Conservation (phyloP, 2,888 invertebrate genomes). For the Hypomecis punctinalis region DNA sequence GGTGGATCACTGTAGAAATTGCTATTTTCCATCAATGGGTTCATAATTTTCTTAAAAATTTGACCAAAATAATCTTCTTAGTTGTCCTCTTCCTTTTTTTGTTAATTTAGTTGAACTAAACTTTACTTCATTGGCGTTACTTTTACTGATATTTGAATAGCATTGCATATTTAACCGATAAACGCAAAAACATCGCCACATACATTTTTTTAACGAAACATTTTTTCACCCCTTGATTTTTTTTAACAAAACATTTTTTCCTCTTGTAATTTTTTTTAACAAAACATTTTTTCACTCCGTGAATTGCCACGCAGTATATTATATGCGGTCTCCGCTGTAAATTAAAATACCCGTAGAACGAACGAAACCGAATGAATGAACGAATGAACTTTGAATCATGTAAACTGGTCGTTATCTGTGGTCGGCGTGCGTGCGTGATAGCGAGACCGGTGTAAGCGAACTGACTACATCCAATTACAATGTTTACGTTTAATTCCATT, state of each 20-base stretch:
- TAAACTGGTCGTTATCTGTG: slow-evolving; percentile 13
- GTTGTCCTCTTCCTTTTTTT: no score
- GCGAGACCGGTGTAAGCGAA: slow-evolving; percentile 8
- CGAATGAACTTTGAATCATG: slow-evolving; percentile 15
- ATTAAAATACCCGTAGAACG: not conserved
- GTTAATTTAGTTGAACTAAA: no score
- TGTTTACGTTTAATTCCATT: slow-evolving; percentile 22
- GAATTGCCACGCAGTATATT: not conserved
- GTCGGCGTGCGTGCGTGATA: slow-evolving; percentile 4
- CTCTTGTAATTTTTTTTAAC: not conserved
- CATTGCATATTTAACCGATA: no score
- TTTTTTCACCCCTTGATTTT: not conserved
- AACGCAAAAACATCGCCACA: no score
- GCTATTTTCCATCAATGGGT: no score
- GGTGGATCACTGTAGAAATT: no score
- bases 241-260: not conserved
- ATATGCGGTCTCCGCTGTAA: not conserved
- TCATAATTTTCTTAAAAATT: no score
- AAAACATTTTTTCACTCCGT: not conserved
- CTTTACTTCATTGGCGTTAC: no score
- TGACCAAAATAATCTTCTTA: no score
- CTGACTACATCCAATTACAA: slow-evolving; percentile 18
- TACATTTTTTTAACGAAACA: not conserved
- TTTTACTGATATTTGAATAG: no score
- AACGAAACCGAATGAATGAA: not conserved